phyloP scores from a whole-genome alignment of 2,888 invertebrate genomes.

The Drosophila pseudotalamancana region DNA sequence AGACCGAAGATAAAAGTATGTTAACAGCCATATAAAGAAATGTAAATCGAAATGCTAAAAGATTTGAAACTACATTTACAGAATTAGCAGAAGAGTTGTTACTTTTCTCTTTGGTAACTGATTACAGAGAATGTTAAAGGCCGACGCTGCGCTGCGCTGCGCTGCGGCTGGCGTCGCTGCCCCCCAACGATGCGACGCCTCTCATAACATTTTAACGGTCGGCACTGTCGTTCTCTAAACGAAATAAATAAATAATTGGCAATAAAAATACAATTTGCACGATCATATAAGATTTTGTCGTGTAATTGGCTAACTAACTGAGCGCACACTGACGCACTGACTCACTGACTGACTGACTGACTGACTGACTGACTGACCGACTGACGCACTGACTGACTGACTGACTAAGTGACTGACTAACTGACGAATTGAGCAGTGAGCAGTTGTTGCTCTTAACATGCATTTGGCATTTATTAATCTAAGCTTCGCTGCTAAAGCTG shows the following conservation, averaged over 20 bases:
- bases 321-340: conserved; percentile 20
- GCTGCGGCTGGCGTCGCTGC: conserved; percentile 1
- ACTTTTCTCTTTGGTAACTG: neutral
- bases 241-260: conserved; percentile 79
- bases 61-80: too few species aligned
- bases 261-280: conserved; percentile 79
- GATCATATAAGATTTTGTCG: conserved; percentile 73
- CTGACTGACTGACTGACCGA: conserved; percentile 18
- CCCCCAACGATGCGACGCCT: conserved; percentile 33
- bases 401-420: conserved; percentile 13
- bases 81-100: too few species aligned
- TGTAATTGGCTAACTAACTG: conserved; percentile 67
- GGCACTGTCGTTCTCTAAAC: conserved; percentile 53
- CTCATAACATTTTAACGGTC: conserved; percentile 45
- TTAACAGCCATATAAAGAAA: neutral
- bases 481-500: conserved; percentile 12
- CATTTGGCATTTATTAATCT: conserved; percentile 43
- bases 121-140: conserved; percentile 28
- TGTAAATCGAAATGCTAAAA: too few species aligned
- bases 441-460: conserved; percentile 35
- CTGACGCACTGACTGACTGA: conserved; percentile 15
- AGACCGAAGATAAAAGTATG: too few species aligned
- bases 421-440: conserved; percentile 9
- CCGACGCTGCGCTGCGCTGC: conserved; percentile 4
- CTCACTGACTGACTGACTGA: conserved; percentile 12